A percentile compares a stretch with the other conserved stretches of the same genome.
Conservation (phyloP, 2,113 vertebrate species). For the Zapornia atra region DNA sequence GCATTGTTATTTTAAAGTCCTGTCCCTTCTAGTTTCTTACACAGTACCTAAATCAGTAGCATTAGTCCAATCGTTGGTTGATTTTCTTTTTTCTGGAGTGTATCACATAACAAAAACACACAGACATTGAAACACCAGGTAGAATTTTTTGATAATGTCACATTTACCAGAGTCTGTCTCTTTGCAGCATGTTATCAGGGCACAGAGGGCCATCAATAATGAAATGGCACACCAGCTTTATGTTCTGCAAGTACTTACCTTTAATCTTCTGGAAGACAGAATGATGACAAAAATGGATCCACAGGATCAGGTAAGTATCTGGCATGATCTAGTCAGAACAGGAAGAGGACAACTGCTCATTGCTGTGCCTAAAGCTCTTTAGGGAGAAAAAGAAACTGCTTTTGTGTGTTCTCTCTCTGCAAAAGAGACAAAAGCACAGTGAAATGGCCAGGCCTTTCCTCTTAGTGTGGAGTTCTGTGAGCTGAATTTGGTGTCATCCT, state of each 20-base stretch:
- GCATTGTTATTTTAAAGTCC: not conserved
- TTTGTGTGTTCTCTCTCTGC: not conserved
- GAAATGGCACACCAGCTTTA: slow-evolving; percentile 99
- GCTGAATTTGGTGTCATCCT: not conserved
- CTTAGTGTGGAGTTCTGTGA: not conserved
- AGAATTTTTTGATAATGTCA: too few species aligned
- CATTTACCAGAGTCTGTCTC: not conserved
- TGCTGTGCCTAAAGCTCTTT: not conserved
- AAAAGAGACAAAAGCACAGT: not conserved
- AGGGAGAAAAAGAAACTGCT: not conserved
- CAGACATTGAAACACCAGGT: not conserved
- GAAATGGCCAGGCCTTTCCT: not conserved
- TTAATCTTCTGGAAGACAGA: slow-evolving; percentile 96
- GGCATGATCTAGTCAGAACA: not conserved
- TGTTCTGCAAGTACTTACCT: slow-evolving; percentile 95
- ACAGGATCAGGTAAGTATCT: slow-evolving; percentile 89
- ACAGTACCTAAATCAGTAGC: not conserved
- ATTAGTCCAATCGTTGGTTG: not conserved
- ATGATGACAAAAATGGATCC: slow-evolving; percentile 99
- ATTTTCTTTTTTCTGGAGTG: not conserved
- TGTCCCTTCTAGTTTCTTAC: not conserved
- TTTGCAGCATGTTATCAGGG: slow-evolving; percentile 91
- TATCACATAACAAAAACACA: not conserved
- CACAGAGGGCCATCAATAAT: slow-evolving; percentile 90
- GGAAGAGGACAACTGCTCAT: not conserved